Percentiles rank a stretch among this genome's conserved stretches.
Evolutionary conservation across 2,113 vertebrate species (phyloP).

Genomic region (Thunnus thynnus): DNA sequence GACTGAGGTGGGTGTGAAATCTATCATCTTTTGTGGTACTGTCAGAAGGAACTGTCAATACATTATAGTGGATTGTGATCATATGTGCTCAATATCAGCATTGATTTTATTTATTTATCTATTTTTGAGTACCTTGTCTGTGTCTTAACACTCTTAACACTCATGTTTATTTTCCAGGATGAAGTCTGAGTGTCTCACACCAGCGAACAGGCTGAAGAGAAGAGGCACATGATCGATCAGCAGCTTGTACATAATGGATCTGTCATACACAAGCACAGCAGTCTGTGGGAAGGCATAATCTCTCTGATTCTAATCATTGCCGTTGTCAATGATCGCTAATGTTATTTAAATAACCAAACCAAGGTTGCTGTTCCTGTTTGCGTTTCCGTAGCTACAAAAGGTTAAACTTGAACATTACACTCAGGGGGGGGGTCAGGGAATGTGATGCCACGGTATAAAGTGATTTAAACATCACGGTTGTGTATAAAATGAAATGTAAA

Average conservation of each 20-base stretch:
- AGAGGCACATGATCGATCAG: slow-evolving; percentile 67
- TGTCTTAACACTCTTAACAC: not conserved
- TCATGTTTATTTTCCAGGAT: slow-evolving; percentile 56
- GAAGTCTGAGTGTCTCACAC: slow-evolving; percentile 53
- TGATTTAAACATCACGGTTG: slow-evolving; percentile 63
- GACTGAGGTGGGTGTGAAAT: slow-evolving; percentile 46
- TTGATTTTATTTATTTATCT: slow-evolving; percentile 17
- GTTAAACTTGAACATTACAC: slow-evolving; percentile 85
- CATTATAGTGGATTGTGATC: slow-evolving; percentile 14
- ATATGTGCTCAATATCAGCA: not conserved
- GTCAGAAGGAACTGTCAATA: slow-evolving; percentile 1
- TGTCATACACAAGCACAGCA: slow-evolving; percentile 73
- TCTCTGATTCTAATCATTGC: slow-evolving; percentile 62
- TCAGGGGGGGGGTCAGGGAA: slow-evolving; percentile 79
- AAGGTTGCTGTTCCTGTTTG: slow-evolving; percentile 74
- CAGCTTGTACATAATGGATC: slow-evolving; percentile 81
- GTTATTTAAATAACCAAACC: slow-evolving; percentile 83
- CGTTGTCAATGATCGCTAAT: slow-evolving; percentile 65
- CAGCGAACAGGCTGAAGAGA: slow-evolving; percentile 50
- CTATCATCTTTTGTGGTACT: no score
- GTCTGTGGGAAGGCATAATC: slow-evolving; percentile 75
- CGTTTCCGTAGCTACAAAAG: slow-evolving; percentile 73
- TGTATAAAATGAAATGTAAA: slow-evolving; percentile 83
- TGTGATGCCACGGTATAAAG: slow-evolving; percentile 71
- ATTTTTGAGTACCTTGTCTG: not conserved